phyloP scores from a whole-genome alignment of 2,888 invertebrate species.

The Athrips mouffetella region DNA sequence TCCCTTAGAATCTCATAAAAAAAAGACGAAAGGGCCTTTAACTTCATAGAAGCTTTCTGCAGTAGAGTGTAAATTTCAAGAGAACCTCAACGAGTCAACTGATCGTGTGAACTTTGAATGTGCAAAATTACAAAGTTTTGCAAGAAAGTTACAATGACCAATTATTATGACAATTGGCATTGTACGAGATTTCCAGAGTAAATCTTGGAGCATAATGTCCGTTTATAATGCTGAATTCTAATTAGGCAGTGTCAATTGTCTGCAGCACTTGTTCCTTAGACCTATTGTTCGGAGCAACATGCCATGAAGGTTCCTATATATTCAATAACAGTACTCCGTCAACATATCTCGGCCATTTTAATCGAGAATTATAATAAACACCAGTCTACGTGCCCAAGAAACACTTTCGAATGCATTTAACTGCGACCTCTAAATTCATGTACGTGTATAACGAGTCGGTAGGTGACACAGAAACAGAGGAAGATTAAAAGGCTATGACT shows the following conservation, averaged over 20 bases:
- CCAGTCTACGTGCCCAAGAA: conserved; percentile 42
- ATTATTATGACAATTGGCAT: conserved; percentile 43
- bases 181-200: conserved; percentile 34
- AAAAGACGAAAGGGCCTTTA: no score
- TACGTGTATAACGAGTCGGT: conserved; percentile 54
- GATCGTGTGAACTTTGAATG: no score
- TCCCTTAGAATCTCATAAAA: no score
- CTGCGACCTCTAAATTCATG: conserved; percentile 65
- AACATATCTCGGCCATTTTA: conserved; percentile 27
- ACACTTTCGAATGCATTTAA: conserved; percentile 62
- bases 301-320: conserved; percentile 57
- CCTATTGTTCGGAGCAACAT: conserved; percentile 46
- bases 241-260: conserved; percentile 55
- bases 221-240: conserved; percentile 56
- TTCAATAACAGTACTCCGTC: conserved; percentile 35
- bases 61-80: no score
- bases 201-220: conserved; percentile 39
- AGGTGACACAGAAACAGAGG: conserved; percentile 40
- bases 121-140: neutral
- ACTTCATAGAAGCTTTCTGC: no score
- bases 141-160: conserved; percentile 36
- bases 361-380: conserved; percentile 47
- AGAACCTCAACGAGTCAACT: no score
- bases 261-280: conserved; percentile 34
- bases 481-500: conserved; percentile 39